Evolutionary conservation across 2,888 invertebrate genomes (phyloP).

Genomic region (Schizotus pectinicornis): DNA sequence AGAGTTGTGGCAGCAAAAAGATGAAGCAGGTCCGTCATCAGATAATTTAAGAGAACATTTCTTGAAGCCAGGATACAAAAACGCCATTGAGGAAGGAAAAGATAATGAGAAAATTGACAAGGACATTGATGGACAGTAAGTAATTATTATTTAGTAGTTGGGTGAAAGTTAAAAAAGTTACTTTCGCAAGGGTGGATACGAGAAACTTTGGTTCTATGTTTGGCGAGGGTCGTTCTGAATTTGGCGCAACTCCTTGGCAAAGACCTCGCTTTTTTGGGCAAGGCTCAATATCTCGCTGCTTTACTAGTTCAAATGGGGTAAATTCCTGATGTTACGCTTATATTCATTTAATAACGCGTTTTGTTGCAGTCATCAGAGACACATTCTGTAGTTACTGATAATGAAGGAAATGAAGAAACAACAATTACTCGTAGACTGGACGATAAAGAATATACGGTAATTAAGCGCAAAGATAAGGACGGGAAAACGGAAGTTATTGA

Average conservation of each 20-base stretch:
- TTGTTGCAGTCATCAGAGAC: slow-evolving; percentile 61
- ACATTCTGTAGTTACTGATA: slow-evolving; percentile 63
- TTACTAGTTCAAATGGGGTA: slow-evolving; percentile 65
- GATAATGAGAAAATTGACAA: slow-evolving; percentile 42
- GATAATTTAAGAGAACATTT: slow-evolving; percentile 61
- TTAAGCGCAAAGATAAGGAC: slow-evolving; percentile 58
- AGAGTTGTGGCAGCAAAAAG: slow-evolving; percentile 6
- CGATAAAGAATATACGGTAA: slow-evolving; percentile 55
- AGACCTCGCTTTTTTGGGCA: slow-evolving; percentile 57
- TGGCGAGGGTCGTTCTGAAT: slow-evolving; percentile 5
- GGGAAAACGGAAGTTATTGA: slow-evolving; percentile 51
- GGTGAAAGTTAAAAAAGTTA: not conserved
- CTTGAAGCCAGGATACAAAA: slow-evolving; percentile 61
- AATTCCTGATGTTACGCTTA: slow-evolving; percentile 26
- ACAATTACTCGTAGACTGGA: slow-evolving; percentile 59
- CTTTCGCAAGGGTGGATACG: slow-evolving; percentile 39
- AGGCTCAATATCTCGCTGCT: slow-evolving; percentile 62
- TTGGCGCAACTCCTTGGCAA: slow-evolving; percentile 48
- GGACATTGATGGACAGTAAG: slow-evolving; percentile 64
- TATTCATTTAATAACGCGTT: slow-evolving; percentile 11
- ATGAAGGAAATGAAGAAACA: slow-evolving; percentile 65
- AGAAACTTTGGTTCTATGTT: slow-evolving; percentile 44
- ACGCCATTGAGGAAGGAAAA: slow-evolving; percentile 21
- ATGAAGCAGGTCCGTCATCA: slow-evolving; percentile 28
- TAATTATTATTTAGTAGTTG: not conserved